Conservation (phyloP, 2,113 vertebrate genomes). For the Tragelaphus scriptus region DNA sequence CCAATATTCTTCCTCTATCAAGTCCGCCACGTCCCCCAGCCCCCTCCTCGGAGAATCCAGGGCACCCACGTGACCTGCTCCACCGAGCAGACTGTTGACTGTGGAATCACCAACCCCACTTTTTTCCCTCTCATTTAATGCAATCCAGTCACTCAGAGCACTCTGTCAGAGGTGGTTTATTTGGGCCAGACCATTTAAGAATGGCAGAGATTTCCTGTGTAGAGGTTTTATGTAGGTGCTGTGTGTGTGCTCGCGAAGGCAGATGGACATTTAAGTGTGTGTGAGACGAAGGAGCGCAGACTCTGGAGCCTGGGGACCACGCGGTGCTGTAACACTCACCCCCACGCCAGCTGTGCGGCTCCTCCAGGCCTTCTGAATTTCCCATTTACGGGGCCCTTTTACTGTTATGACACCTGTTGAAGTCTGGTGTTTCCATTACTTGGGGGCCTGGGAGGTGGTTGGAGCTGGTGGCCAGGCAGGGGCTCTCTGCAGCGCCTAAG, state of each 20-base stretch:
- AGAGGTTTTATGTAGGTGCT: constrained; percentile 35
- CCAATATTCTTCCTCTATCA: not conserved
- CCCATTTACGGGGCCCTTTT: not conserved
- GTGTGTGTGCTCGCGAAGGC: not conserved
- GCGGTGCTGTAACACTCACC: not conserved
- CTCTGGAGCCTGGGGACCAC: constrained; percentile 37
- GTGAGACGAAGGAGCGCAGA: not conserved
- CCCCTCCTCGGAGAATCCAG: not conserved
- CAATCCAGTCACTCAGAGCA: not conserved
- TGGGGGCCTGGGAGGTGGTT: not conserved
- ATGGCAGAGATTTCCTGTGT: constrained; percentile 46
- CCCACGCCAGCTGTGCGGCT: not conserved
- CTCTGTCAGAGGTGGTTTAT: constrained; percentile 24
- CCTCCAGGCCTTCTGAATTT: not conserved
- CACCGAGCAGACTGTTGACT: not conserved
- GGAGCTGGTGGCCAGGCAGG: not conserved
- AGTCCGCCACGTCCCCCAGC: accelerated
- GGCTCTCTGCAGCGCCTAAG: not conserved
- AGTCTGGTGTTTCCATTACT: constrained; percentile 38
- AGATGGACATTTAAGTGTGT: constrained; percentile 45
- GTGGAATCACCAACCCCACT: not conserved
- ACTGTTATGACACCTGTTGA: constrained; percentile 44
- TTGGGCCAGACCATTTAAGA: constrained; percentile 28
- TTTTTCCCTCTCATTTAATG: not conserved
- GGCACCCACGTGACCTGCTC: not conserved